Percentiles rank a stretch among this genome's conserved stretches.
phyloP scores from a whole-genome alignment of 2,888 invertebrate genomes.

The Cerceris rybyensis region DNA sequence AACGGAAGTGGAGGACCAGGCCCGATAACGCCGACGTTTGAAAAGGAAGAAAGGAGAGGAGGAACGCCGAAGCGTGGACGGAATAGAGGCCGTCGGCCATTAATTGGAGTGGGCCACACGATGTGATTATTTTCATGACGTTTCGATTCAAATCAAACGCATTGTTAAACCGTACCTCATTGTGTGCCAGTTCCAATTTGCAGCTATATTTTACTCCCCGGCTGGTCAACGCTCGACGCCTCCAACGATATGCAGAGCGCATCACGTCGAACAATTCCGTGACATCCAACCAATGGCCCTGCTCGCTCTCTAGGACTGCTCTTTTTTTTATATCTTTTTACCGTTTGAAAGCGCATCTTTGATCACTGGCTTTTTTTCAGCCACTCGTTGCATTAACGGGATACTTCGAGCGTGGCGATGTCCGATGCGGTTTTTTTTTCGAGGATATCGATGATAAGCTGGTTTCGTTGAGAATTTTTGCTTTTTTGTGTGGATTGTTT shows the following conservation, averaged over 20 bases:
- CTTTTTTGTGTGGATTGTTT: too few relatives aligned
- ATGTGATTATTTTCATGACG: slow-evolving; percentile 77
- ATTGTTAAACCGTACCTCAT: slow-evolving; percentile 72
- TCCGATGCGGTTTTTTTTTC: not conserved
- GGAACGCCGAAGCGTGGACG: slow-evolving; percentile 8
- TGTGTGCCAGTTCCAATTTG: slow-evolving; percentile 70
- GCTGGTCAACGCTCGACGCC: slow-evolving; percentile 20
- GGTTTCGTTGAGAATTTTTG: too few relatives aligned
- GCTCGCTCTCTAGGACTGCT: slow-evolving; percentile 3
- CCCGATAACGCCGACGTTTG: slow-evolving; percentile 38
- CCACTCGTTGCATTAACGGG: not conserved
- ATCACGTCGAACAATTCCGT: slow-evolving; percentile 61
- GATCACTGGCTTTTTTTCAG: slow-evolving; percentile 5
- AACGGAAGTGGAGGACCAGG: slow-evolving; percentile 20
- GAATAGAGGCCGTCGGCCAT: slow-evolving; percentile 58
- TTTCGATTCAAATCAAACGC: slow-evolving; percentile 75
- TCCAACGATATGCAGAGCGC: slow-evolving; percentile 45
- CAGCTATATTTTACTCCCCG: slow-evolving; percentile 63
- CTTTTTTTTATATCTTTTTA: slow-evolving; percentile 8
- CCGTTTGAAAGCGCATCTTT: slow-evolving; percentile 4
- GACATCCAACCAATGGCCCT: slow-evolving; percentile 55
- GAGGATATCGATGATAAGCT: too few relatives aligned
- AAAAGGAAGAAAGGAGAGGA: slow-evolving; percentile 11
- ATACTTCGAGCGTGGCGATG: not conserved
- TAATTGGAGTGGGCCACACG: slow-evolving; percentile 71